These are phyloP conservation scores for Polypedilum vanderplanki DNA, from an alignment of 1,140 invertebrate species.

Conservation along the genomic window DNA sequence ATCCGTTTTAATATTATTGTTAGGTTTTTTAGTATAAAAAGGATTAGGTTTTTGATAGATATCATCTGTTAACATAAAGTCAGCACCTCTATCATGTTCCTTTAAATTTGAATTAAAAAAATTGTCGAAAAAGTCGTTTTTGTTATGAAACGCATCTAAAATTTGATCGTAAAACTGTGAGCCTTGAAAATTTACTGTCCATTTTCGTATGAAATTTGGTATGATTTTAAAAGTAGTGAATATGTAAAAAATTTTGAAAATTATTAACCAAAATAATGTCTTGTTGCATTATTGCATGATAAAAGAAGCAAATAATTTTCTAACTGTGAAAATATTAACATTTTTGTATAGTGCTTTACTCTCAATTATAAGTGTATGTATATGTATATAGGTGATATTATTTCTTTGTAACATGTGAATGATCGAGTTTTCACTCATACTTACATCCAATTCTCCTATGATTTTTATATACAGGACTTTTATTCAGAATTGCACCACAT, in stretches of 20 bases:
- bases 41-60: not conserved
- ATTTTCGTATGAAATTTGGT: too few species aligned
- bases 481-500: not conserved
- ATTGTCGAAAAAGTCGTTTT: conserved; percentile 10
- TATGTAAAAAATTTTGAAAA: too few species aligned
- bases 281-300: not conserved
- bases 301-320: not conserved
- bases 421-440: not conserved
- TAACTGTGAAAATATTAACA: not conserved
- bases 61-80: not conserved
- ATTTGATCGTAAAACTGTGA: not conserved
- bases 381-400: too few species aligned
- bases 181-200: not conserved
- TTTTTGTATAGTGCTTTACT: too few species aligned
- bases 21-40: conserved; percentile 12
- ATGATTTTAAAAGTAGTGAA: too few species aligned
- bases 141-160: conserved; percentile 1
- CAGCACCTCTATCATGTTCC: not conserved
- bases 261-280: too few species aligned
- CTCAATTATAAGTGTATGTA: too few species aligned
- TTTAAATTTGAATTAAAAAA: not conserved
- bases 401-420: too few species aligned
- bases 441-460: not conserved
- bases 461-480: too few species aligned
- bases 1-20: not conserved